Percentiles rank a stretch among this genome's conserved stretches.
Conservation (phyloP, 2,888 invertebrate species). For the Apamea anceps region DNA sequence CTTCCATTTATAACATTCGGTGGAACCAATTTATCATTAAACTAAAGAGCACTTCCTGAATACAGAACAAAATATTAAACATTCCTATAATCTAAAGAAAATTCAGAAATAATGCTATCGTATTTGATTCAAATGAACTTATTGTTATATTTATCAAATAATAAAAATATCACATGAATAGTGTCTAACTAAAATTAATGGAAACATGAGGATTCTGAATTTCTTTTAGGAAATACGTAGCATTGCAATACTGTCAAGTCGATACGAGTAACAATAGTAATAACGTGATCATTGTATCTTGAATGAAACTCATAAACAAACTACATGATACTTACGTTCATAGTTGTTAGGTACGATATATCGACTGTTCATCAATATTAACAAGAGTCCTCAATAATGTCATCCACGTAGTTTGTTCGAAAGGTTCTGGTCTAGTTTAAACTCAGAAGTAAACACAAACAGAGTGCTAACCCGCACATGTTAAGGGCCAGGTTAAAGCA, state of each 20-base stretch:
- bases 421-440: constrained; percentile 5
- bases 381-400: constrained; percentile 11
- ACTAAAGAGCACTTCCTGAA: constrained; percentile 61
- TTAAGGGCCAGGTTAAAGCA: neutral
- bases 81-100: constrained; percentile 54
- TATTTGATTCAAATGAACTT: constrained; percentile 60
- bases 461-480: constrained; percentile 21
- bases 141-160: constrained; percentile 56
- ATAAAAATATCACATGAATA: constrained; percentile 71
- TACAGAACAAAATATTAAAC: constrained; percentile 64
- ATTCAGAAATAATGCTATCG: constrained; percentile 48
- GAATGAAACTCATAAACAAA: constrained; percentile 18
- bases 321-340: constrained; percentile 3
- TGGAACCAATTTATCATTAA: constrained; percentile 62
- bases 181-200: constrained; percentile 66
- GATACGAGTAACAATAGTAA: constrained; percentile 1
- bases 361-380: constrained; percentile 3
- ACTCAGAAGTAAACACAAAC: constrained; percentile 27
- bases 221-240: constrained; percentile 24
- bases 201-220: constrained; percentile 58
- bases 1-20: constrained; percentile 58
- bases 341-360: neutral
- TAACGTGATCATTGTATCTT: constrained; percentile 11
- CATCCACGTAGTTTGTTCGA: constrained; percentile 13
- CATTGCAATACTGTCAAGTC: constrained; percentile 40